Base-by-base conservation (phyloP, 23 tunicate genomes). In the Aplidium turbinatum region DNA sequence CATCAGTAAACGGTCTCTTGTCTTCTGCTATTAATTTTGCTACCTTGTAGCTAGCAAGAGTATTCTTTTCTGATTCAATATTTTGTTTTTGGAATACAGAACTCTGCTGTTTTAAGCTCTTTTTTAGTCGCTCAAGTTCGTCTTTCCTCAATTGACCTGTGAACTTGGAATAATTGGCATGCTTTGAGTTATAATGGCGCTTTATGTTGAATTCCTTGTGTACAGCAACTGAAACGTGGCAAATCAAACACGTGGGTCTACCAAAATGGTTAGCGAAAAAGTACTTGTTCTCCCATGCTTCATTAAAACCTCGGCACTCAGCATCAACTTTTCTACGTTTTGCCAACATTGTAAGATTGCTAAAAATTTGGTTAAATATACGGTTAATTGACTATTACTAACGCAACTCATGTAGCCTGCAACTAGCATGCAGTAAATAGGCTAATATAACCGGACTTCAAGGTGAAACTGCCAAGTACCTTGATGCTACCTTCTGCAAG, bases 1-100 rank as follows among this genome's bases (percentile, higher is more conserved):
- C 89, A 38, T 83, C 89, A 78, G 89, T 63, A 32, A 83, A 82
- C 35, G 85, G 77, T 53, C 30, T 83, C 89, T 4, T 84, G 58
- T 67, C 22, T 84, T 84, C 42, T 28, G 91, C 91, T 7, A 84
- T 84, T 78, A 84, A 38, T 45, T 68, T 38, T 32, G 85, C 91
- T 24, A 84, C 91, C 58, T 68, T 32, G 35, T 77, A 84, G 78
- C 91, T 84, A 7, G 91, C 91, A 11, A 7, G 78, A 52, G 76
- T 69, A 35, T 78, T 67, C 25, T 68, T 84, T 84, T 77, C 91
- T 77, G 63, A 25, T 84, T 78, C 71, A 54, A 56, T 69, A 39
- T 24, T 69, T 55, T 69, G 42, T 9, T 79, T 79, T 55, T 69
- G 78, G 39, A 79, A 77, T 68, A 45, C 31, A 78, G 26, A 42